These are phyloP conservation scores for Colius striatus DNA, from an alignment of 2,113 vertebrate genomes.

Conservation along the genomic window DNA sequence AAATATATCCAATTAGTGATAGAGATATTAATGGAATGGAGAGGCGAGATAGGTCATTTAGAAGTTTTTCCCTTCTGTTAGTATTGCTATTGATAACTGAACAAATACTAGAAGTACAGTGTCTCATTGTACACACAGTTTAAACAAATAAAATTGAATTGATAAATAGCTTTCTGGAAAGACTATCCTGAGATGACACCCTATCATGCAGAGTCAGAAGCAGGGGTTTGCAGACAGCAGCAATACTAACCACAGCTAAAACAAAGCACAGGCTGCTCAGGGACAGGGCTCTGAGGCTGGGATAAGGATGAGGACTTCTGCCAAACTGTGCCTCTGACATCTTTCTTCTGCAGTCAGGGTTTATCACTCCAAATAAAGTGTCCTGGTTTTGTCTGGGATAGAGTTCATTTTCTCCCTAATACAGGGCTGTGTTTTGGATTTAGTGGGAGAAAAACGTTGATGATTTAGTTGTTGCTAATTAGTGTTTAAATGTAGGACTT, in stretches of 20 bases:
- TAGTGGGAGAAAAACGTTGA: too few species aligned
- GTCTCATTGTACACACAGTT: accelerated
- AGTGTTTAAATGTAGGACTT: too few species aligned
- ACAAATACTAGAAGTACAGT: neutral
- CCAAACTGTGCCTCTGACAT: neutral
- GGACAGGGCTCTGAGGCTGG: accelerated
- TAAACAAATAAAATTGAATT: neutral
- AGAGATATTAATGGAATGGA: neutral
- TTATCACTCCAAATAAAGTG: neutral
- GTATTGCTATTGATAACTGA: neutral
- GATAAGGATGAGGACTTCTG: neutral
- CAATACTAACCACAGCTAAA: neutral
- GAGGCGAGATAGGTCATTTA: neutral
- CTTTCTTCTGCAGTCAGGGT: neutral
- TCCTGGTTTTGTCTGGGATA: too few species aligned
- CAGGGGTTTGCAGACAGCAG: neutral
- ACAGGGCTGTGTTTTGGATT: too few species aligned
- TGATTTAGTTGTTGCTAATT: too few species aligned
- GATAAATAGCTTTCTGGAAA: neutral
- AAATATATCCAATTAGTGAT: neutral
- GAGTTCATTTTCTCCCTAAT: too few species aligned
- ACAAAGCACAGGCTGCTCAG: neutral
- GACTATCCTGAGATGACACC: neutral
- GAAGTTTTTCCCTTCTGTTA: neutral
- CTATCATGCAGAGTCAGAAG: neutral